Percentiles rank a stretch among this genome's conserved stretches.
phyloP scores from a whole-genome alignment of 2,113 vertebrate species.

The Psammodynastes pulverulentus region DNA sequence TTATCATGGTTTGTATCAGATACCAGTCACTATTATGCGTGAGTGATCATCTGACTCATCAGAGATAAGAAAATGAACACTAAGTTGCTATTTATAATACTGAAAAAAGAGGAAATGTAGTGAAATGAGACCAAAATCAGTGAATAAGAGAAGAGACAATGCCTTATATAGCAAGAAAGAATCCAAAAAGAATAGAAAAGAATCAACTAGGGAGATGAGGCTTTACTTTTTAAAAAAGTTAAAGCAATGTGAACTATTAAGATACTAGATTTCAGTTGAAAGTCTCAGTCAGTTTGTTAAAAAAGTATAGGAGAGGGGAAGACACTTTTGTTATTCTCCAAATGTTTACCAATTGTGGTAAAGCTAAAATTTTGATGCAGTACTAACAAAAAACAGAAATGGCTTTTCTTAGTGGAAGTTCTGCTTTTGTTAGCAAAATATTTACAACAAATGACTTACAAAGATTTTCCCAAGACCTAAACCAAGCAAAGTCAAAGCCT shows the following conservation, averaged over 20 bases:
- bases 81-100: neutral
- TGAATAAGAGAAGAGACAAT: neutral
- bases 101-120: neutral
- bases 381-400: neutral
- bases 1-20: neutral
- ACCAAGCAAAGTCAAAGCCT: neutral
- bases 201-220: neutral
- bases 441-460: neutral
- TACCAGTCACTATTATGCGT: neutral
- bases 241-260: neutral
- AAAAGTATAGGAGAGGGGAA: neutral
- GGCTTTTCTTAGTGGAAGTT: neutral
- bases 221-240: neutral
- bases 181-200: neutral
- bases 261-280: neutral
- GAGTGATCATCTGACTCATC: neutral
- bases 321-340: neutral
- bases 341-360: neutral
- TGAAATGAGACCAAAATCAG: neutral
- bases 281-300: neutral
- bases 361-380: neutral
- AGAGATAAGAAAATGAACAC: neutral
- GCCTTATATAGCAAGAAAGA: neutral
- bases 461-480: neutral
- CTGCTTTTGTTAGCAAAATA: neutral